Percentiles rank a stretch among this genome's conserved stretches.
These are phyloP conservation scores for Lateolabrax maculatus DNA, from an alignment of 2,797 vertebrate species.

Conservation along the genomic window DNA sequence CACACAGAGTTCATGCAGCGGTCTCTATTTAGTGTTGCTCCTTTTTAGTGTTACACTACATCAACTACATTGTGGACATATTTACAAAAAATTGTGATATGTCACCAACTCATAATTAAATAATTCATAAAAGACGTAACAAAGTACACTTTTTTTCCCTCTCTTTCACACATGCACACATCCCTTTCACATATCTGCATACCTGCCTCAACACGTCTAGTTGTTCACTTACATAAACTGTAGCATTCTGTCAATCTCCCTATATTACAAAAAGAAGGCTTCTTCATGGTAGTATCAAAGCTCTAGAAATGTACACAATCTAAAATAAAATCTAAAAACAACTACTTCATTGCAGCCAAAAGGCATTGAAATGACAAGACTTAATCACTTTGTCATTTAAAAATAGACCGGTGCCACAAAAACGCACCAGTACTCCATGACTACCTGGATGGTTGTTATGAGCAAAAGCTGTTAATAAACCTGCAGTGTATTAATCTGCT, in stretches of 20 bases:
- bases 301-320: background rate
- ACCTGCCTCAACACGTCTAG: constrained; percentile 45
- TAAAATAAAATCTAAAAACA: background rate
- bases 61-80: too few species aligned
- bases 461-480: constrained; percentile 17
- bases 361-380: constrained; percentile 15
- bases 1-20: constrained; percentile 19
- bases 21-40: background rate
- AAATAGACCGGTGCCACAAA: constrained; percentile 4
- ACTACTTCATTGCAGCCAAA: background rate
- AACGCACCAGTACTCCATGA: background rate
- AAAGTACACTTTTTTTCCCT: background rate
- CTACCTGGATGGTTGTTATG: background rate
- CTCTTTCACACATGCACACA: constrained; percentile 8
- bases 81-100: too few species aligned
- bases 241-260: constrained; percentile 16
- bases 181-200: constrained; percentile 30
- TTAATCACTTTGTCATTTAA: constrained; percentile 8
- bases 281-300: background rate
- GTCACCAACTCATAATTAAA: background rate
- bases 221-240: constrained; percentile 44
- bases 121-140: background rate
- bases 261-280: background rate
- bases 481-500: background rate
- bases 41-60: background rate